Evolutionary conservation across 2,113 vertebrate species (phyloP).

Genomic region (Lontra canadensis): DNA sequence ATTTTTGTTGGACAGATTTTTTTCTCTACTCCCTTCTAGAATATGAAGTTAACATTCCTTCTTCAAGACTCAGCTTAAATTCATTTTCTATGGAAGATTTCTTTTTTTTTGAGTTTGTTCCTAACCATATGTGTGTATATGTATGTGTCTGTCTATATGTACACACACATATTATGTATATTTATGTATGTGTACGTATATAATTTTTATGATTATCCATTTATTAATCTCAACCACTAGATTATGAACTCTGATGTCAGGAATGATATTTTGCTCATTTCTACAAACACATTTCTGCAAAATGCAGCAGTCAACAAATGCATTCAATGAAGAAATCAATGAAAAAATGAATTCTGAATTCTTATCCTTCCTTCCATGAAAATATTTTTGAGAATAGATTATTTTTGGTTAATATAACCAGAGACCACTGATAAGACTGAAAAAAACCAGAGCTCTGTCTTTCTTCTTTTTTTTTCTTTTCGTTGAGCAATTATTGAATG

Average conservation of each 20-base stretch:
- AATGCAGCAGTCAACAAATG: background rate
- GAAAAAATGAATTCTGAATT: background rate
- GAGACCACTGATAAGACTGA: background rate
- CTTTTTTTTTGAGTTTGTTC: background rate
- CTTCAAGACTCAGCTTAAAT: background rate
- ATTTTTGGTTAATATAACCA: background rate
- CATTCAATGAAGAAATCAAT: background rate
- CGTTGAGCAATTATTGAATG: constrained; percentile 30
- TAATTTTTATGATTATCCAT: background rate
- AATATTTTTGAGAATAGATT: background rate
- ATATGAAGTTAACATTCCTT: background rate
- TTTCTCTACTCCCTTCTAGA: background rate
- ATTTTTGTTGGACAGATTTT: background rate
- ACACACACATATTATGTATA: background rate
- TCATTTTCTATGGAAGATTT: background rate
- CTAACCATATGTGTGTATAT: background rate
- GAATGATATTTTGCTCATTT: background rate
- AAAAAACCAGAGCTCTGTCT: background rate
- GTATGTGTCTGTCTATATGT: background rate
- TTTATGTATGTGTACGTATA: background rate
- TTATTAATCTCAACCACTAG: background rate
- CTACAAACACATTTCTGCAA: background rate
- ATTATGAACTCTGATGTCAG: background rate
- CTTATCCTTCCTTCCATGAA: background rate
- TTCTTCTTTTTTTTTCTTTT: background rate